Conservation (phyloP, 2,113 vertebrate genomes). For the Caranx melampygus region DNA sequence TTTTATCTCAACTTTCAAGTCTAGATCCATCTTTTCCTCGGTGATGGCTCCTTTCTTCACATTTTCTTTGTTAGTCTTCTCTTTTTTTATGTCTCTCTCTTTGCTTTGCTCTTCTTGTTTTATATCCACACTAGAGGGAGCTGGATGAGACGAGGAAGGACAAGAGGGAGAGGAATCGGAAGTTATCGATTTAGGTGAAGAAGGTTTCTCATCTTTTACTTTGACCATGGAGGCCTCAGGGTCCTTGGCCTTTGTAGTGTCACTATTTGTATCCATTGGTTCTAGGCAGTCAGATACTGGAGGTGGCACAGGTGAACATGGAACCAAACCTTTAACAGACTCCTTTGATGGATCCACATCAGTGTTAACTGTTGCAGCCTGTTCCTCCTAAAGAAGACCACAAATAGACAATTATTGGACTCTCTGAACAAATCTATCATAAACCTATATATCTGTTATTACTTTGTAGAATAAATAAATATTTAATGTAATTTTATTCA, state of each 20-base stretch:
- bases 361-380: slow-evolving; percentile 23
- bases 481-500: neutral
- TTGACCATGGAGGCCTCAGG: slow-evolving; percentile 60
- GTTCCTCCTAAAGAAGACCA: slow-evolving; percentile 55
- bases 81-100: slow-evolving; percentile 42
- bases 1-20: slow-evolving; percentile 61
- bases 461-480: neutral
- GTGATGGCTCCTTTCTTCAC: slow-evolving; percentile 47
- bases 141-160: slow-evolving; percentile 34
- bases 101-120: slow-evolving; percentile 65
- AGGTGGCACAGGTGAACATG: slow-evolving; percentile 36
- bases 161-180: slow-evolving; percentile 44
- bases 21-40: slow-evolving; percentile 63
- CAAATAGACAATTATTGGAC: neutral
- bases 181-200: slow-evolving; percentile 62
- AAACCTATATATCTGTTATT: neutral
- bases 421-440: neutral
- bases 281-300: slow-evolving; percentile 48
- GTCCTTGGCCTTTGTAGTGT: slow-evolving; percentile 85
- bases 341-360: slow-evolving; percentile 45
- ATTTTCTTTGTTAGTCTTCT: slow-evolving; percentile 29
- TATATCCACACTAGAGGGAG: slow-evolving; percentile 9
- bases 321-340: slow-evolving; percentile 41
- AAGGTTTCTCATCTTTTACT: slow-evolving; percentile 55
- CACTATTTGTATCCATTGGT: slow-evolving; percentile 69